A percentile compares a stretch with the other conserved stretches of the same genome.
Conservation (phyloP, 2,888 invertebrate species). For the Rhaphigaster nebulosa region DNA sequence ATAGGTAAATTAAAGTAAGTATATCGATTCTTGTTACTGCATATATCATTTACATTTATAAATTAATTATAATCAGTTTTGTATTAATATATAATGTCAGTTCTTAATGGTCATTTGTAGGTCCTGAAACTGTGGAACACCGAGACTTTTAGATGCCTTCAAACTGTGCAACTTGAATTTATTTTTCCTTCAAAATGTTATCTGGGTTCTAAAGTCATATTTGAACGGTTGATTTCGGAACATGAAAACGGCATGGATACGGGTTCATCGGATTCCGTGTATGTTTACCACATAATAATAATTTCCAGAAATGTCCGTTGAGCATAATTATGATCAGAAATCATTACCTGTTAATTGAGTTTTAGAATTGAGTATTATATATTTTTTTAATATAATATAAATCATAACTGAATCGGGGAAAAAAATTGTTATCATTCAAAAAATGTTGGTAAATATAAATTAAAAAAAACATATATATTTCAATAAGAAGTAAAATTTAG, state of each 20-base stretch:
- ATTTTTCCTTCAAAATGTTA: neutral
- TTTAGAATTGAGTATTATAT: too few species aligned
- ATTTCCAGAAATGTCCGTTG: neutral
- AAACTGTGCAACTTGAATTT: neutral
- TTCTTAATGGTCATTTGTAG: neutral
- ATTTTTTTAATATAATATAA: too few species aligned
- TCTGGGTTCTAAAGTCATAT: neutral
- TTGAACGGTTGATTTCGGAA: neutral
- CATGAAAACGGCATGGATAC: neutral
- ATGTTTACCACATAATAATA: neutral
- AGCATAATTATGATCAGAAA: neutral
- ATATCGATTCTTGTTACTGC: neutral
- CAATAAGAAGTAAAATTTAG: too few species aligned
- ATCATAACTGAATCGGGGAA: too few species aligned
- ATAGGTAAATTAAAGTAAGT: neutral
- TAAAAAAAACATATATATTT: too few species aligned
- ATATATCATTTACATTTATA: neutral
- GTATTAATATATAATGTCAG: neutral
- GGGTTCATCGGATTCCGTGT: neutral
- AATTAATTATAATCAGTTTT: neutral
- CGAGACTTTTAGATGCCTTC: neutral
- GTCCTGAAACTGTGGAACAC: constrained; percentile 24
- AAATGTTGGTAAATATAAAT: too few species aligned
- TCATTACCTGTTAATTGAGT: too few species aligned
- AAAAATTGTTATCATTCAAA: too few species aligned